A percentile compares a stretch with the other conserved stretches of the same genome.
These are phyloP conservation scores for Epinephelus cyanopodus DNA, from an alignment of 2,113 vertebrate species.

Conservation along the genomic window DNA sequence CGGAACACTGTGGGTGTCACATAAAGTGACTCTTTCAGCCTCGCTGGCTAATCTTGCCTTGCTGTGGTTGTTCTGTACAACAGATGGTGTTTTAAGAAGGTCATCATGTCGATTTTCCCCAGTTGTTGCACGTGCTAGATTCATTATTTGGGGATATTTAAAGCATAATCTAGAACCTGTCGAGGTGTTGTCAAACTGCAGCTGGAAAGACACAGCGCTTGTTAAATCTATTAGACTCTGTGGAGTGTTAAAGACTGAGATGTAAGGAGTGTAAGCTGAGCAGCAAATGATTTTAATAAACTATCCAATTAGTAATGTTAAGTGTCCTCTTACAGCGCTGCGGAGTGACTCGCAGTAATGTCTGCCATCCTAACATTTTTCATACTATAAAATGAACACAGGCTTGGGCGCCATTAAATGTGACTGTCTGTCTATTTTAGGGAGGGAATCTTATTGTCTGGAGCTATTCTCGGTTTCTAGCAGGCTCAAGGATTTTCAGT, in stretches of 20 bases:
- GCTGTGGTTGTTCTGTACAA: slow-evolving; percentile 60
- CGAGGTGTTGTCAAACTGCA: slow-evolving; percentile 29
- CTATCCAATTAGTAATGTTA: slow-evolving; percentile 26
- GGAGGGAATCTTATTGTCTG: not conserved
- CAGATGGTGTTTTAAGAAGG: slow-evolving; percentile 75
- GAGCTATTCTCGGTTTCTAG: slow-evolving; percentile 10
- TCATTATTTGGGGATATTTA: slow-evolving; percentile 56
- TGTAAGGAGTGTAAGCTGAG: slow-evolving; percentile 9
- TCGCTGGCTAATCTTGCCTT: slow-evolving; percentile 57
- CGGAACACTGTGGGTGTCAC: slow-evolving; percentile 30
- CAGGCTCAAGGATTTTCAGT: slow-evolving; percentile 24
- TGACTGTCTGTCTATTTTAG: slow-evolving; percentile 31
- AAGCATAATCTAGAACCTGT: slow-evolving; percentile 48
- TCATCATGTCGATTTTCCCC: slow-evolving; percentile 57
- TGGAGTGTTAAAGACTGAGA: slow-evolving; percentile 29
- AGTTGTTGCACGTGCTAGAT: slow-evolving; percentile 32
- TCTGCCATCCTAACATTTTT: slow-evolving; percentile 12
- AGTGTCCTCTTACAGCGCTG: not conserved
- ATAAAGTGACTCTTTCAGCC: slow-evolving; percentile 55
- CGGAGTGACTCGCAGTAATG: not conserved
- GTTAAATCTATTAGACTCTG: slow-evolving; percentile 23
- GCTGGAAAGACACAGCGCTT: slow-evolving; percentile 3
- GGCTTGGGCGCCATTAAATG: slow-evolving; percentile 1
- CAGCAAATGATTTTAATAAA: slow-evolving; percentile 30
- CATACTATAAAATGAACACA: slow-evolving; percentile 8